Percentiles rank a stretch among this genome's conserved stretches.
phyloP scores from a whole-genome alignment of 2,888 invertebrate genomes.

The Leptinotarsa haldemani region DNA sequence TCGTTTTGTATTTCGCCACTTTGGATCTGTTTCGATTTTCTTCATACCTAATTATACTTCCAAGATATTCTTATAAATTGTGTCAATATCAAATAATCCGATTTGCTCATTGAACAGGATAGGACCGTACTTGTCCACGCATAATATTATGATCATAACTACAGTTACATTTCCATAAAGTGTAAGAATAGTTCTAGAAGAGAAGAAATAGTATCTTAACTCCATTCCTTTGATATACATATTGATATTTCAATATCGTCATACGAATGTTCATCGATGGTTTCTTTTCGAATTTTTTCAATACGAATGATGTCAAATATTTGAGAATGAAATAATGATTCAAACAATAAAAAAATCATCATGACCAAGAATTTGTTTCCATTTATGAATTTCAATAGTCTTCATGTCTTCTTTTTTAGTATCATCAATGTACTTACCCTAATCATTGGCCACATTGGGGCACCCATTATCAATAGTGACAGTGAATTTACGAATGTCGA shows the following conservation, averaged over 20 bases:
- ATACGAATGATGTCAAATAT: background rate
- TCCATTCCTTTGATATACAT: background rate
- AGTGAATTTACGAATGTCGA: conserved; percentile 13
- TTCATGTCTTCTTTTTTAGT: too few relatives aligned
- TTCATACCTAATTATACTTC: too few relatives aligned
- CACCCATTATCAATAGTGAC: background rate
- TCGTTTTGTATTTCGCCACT: too few relatives aligned
- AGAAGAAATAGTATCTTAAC: too few relatives aligned
- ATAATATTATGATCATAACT: too few relatives aligned
- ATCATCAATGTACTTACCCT: background rate
- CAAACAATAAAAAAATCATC: background rate
- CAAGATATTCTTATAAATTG: too few relatives aligned
- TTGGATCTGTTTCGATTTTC: too few relatives aligned
- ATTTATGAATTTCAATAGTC: background rate
- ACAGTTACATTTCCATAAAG: too few relatives aligned
- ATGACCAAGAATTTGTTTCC: background rate
- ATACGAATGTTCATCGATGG: background rate
- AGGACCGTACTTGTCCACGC: too few relatives aligned
- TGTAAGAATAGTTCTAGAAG: too few relatives aligned
- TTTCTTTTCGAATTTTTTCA: background rate
- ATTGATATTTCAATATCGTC: background rate
- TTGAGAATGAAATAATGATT: background rate
- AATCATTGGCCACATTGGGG: background rate
- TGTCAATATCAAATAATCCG: too few relatives aligned
- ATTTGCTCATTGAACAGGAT: too few relatives aligned